Base-by-base conservation (phyloP, 2,888 invertebrate genomes). In the Syrista parreyssii region DNA sequence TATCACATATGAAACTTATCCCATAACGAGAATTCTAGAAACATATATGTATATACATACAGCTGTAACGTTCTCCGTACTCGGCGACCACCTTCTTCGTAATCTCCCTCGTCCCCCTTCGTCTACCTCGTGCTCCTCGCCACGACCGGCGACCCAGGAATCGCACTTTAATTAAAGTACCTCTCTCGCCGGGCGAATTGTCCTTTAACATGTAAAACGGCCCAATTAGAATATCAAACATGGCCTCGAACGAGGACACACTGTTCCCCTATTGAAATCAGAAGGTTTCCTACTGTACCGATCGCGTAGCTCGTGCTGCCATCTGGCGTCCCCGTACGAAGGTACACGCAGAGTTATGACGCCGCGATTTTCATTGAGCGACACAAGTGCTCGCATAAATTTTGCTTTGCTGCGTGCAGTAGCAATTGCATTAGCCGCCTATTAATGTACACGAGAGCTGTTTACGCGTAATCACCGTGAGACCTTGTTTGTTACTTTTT, bases 171-270 rank as follows among this genome's bases (percentile, higher is more conserved):
- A 87, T 87, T 86, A 87, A 86, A 86, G 80, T 84, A 80, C 83
- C 82, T 83, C 82, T 83, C 81, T 81, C 84, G 80, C 75, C 78
- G 81, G 83, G 80, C 83, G 84, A 85, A 86, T 55, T 85, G 85
- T 83, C 86, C 85, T 86, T 87, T 87, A 86, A 86, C 86, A 87
- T 87, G 87, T 83, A 86, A 86, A 87, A 84, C 86, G 83, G 84
- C 85, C 82, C 85, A 88, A 87, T 88, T 88, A 88, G 87, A 88
- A 86, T 88, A 88, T 88, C 88, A 88, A 88, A 88, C 87, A 86
- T 85, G 84, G 84, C 87, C 84, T 80, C 82, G 78, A 82, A 68
- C 68, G 78, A 33, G 35, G 75, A 40, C 75, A 78, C 69, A 12
- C 68, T 77, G 74, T 74, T 73, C 6, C 11, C 33, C 11, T 23